Base-by-base conservation (phyloP, 1,140 invertebrate species). In the Saxidomus purpurata region DNA sequence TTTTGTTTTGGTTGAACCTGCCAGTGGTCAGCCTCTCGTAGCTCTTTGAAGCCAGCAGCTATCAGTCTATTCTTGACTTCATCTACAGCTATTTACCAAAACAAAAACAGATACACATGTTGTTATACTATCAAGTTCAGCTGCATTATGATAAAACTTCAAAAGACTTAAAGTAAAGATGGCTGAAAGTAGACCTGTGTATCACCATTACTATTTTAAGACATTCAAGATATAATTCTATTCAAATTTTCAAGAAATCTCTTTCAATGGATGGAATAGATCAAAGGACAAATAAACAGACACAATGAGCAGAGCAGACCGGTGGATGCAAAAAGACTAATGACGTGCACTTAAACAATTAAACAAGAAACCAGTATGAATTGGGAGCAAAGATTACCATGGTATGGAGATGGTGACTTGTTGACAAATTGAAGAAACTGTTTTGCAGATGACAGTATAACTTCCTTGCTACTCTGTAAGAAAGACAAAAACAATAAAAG, bases 11-110 rank as follows among this genome's bases (percentile, higher is more conserved):
- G 95, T 47, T 94, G 90, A 4, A 96, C 92, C 0, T 92, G 88
- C 96, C 96, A 96, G 38, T 91, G 55, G 4, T 96, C 96, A 40
- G 93, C 79, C 79, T 96, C 96, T 49, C 89, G 92, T 25, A 96
- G 81, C 89, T 96, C 96, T 34, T 90, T 92, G 90, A 96, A 96
- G 0, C 96, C 96, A 76, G 94, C 94, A 11, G 92, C 90, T 22
- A 94, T 40, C 47, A 96, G 91, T 31, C 89, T 87, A 31, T 93
- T 90, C 76, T 93, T 94, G 6, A 95, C 89, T 90, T 96, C 95
- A 89, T 96, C 93, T n/a, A 96, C 96, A 91, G 94, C 96, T 96
- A 86, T 81, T n/a, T n/a, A 93, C 17, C 17, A 77, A 15, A 25
- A 38, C 13, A 34, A 25, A 15, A 15, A 74, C 13, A 11, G 8